Evolutionary conservation across 2,797 vertebrate species (phyloP), one percentile per base, ranked within the genome.

Genomic region (Tadarida brasiliensis): DNA sequence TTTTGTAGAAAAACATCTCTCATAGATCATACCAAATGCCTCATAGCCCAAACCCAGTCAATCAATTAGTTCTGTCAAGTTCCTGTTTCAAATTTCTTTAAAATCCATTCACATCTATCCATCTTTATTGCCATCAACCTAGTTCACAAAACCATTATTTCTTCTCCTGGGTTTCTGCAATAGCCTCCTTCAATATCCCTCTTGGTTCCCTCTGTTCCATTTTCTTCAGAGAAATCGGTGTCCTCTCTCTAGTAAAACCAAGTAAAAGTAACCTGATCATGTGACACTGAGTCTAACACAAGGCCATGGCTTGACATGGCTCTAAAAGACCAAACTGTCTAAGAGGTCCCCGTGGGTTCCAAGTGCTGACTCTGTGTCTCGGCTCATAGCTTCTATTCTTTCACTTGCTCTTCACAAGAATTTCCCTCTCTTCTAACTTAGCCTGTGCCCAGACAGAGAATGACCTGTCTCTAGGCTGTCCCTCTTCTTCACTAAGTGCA

Each of bases 221-320:
- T 68, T 71, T 77, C 39, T 51, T 39, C 6, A 15, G 24, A 65
- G 28, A 67, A 87, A 61, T 30, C 67, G 59, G 49, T 49, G 11
- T 63, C 39, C 12, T 74, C 26, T 82, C 86, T 59, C 92, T 86
- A 90, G 20, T 71, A 82, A 95, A 97, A 39, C 30, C 20, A 85
- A 24, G 5, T 30, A n/a, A 26, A 56, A 26, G 22, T 35, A 49
- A 44, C 4, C 26, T n/a, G 8, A 51, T 54, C 14, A 7, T 51
- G 56, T 54, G 49, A 89, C 6, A 24, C 26, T 85, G 33, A 49
- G 26, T 76, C 33, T 87, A 47, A 87, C 51, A 77, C 67, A 56
- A 59, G 2, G 49, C 90, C 59, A 20, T 78, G 56, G 9, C 20
- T 39, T 93, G 65, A 57, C 39, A 16, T 78, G 65, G 28, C 30